phyloP scores from a whole-genome alignment of 2,797 vertebrate species.

The Cyprinella venusta region DNA sequence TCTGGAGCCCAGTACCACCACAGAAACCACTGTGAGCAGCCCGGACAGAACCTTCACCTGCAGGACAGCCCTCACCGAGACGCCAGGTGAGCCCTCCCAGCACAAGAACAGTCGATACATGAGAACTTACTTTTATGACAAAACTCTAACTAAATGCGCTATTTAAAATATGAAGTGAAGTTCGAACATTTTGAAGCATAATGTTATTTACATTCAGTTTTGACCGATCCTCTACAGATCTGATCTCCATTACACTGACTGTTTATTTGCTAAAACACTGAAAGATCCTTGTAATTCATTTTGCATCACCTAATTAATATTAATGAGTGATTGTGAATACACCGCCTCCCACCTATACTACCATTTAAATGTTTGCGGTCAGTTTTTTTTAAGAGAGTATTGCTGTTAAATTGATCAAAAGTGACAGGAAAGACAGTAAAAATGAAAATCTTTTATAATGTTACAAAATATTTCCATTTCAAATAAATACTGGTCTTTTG shows the following conservation, averaged over 20 bases:
- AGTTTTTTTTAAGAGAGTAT: no score
- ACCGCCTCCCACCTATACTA: not conserved
- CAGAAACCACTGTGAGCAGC: constrained; percentile 80
- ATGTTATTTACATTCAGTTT: not conserved
- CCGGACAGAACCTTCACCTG: constrained; percentile 77
- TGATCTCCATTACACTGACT: not conserved
- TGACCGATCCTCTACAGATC: not conserved
- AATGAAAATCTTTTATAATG: no score
- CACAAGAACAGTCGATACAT: not conserved
- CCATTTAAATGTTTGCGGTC: not conserved
- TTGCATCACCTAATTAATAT: not conserved
- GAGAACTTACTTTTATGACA: not conserved
- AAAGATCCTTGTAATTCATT: not conserved
- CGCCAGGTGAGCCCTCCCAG: constrained; percentile 81
- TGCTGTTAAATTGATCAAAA: not conserved
- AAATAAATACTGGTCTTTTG: not conserved
- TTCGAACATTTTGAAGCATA: not conserved
- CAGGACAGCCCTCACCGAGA: constrained; percentile 78
- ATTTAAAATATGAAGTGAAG: not conserved
- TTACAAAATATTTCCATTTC: no score
- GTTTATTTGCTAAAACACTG: not conserved
- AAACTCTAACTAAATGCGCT: not conserved
- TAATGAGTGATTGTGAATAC: not conserved
- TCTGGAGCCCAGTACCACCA: constrained; percentile 77
- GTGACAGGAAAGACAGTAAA: not conserved